Evolutionary conservation across 2,113 vertebrate species (phyloP).

Genomic region (Phocoena phocoena): DNA sequence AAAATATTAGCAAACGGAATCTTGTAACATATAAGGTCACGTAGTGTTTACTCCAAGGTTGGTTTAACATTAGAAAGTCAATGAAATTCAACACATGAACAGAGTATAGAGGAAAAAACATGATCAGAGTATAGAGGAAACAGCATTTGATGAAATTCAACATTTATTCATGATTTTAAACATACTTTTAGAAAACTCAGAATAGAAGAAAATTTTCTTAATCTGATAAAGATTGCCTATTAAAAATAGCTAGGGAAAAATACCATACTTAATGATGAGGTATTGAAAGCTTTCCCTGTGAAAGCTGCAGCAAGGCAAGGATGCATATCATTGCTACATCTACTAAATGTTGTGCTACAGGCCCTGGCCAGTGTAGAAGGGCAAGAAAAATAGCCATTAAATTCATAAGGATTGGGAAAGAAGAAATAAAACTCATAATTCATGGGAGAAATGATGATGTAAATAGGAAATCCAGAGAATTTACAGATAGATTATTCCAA

Average conservation of each 20-base stretch:
- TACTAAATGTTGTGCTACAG: neutral
- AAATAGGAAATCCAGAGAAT: neutral
- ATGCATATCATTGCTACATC: neutral
- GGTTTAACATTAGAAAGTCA: conserved; percentile 27
- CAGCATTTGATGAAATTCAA: neutral
- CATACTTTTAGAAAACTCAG: neutral
- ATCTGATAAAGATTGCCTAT: neutral
- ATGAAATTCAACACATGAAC: neutral
- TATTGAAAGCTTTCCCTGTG: conserved; percentile 39
- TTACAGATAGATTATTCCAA: neutral
- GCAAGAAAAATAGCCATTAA: neutral
- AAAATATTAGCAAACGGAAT: neutral
- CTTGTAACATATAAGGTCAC: neutral
- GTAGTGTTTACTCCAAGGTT: neutral
- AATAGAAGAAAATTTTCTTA: neutral
- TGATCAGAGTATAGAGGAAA: neutral
- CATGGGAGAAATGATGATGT: neutral
- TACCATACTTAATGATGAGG: conserved; percentile 28
- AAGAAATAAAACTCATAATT: neutral
- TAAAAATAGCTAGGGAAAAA: neutral
- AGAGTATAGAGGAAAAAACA: neutral
- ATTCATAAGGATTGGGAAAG: neutral
- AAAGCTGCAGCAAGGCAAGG: neutral
- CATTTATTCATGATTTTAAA: neutral
- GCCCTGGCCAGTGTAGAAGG: neutral